Evolutionary conservation across 2,113 vertebrate genomes (phyloP), one percentile per base, ranked within the genome.

Genomic region (Syrrhaptes paradoxus): DNA sequence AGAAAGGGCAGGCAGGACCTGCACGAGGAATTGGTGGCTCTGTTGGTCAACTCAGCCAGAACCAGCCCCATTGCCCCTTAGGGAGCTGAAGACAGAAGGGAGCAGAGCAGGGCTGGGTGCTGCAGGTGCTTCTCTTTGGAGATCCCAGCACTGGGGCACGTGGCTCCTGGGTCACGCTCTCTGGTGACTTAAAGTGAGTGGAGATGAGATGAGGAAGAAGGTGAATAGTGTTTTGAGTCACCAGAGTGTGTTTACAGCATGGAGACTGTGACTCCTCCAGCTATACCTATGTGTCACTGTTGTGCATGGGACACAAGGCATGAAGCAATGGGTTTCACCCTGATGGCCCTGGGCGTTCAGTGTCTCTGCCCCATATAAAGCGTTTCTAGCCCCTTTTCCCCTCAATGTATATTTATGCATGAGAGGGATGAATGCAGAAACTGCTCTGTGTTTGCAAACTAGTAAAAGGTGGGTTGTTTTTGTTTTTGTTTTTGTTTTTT

Each of bases 241-340:
- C 28, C 9, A 16, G 18, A 9, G 15, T 17, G 22, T 36, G 65
- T 76, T 82, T 68, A 34, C 25, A 79, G 5, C 57, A 38, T 1
- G 46, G 24, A 54, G 28, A 20, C 11, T 28, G 8, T 16, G 11
- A n/a, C 19, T 77, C 36, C 28, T 73, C 25, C 26, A 16, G 41
- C 67, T 61, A n/a, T 28, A 46, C 16, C 20, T 19, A 2, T 0
- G 1, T n/a, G 49, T 18, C 4, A 2, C 8, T 0, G 0, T 7
- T 19, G 19, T 5, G 19, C 17, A 20, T 3, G 21, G 62, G 22
- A 8, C 43, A 15, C 26, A 87, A 45, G 20, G 11, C 13, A 25
- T 3, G 10, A 2, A 2, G 18, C 4, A 1, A 22, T 24, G 34
- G 16, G 17, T 51, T 81, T 84, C 17, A 17, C 19, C 46, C 46